A percentile compares a stretch with the other conserved stretches of the same genome.
These are phyloP conservation scores for Hylomyscus alleni DNA, from an alignment of 2,797 vertebrate genomes.

Conservation along the genomic window DNA sequence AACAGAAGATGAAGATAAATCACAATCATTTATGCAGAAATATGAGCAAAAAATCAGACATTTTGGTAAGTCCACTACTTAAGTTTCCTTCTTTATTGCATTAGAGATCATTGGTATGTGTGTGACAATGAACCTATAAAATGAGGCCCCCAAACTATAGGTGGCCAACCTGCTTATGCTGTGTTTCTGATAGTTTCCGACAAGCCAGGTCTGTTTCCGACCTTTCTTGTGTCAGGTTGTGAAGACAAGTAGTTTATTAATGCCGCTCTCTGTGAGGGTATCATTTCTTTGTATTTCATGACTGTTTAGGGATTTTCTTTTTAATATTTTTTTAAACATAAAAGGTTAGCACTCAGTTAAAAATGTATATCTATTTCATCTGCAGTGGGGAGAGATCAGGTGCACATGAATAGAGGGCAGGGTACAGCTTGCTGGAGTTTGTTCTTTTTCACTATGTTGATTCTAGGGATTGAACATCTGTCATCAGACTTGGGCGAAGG, in stretches of 20 bases:
- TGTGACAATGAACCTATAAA: slow-evolving; percentile 56
- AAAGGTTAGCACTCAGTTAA: neutral
- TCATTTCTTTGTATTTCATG: neutral
- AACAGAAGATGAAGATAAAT: slow-evolving; percentile 92
- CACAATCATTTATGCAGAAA: slow-evolving; percentile 93
- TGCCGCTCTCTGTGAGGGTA: neutral
- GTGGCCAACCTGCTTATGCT: neutral
- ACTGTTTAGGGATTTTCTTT: neutral
- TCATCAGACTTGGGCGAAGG: neutral
- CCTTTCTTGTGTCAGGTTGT: neutral
- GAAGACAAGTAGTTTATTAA: slow-evolving; percentile 26
- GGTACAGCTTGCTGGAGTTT: neutral
- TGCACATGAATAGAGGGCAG: neutral
- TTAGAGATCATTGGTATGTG: slow-evolving; percentile 23
- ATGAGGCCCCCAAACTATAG: neutral
- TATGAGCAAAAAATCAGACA: slow-evolving; percentile 96
- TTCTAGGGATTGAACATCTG: neutral
- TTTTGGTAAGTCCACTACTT: slow-evolving; percentile 93
- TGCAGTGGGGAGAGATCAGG: neutral
- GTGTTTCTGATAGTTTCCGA: slow-evolving; percentile 1
- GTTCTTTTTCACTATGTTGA: neutral
- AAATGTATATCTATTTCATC: neutral
- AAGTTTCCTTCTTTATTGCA: slow-evolving; percentile 62
- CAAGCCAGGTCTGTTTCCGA: neutral
- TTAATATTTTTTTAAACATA: slow-evolving; percentile 40